Base-by-base conservation (phyloP, 1,140 invertebrate species). In the Pseudomyrmex sp. region DNA sequence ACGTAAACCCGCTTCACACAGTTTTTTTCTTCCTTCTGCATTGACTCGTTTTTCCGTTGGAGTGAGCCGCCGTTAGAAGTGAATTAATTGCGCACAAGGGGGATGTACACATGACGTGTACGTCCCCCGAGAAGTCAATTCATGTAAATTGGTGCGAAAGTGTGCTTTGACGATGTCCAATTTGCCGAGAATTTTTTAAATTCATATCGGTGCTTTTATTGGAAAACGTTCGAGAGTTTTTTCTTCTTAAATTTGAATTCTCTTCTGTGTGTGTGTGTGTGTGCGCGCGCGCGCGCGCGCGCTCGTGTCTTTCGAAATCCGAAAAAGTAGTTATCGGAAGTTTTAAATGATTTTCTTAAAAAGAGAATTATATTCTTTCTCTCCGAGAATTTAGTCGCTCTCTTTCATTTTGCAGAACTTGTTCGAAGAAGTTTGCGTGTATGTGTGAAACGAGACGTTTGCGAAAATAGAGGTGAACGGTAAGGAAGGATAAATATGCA, bases 61-160 rank as follows among this genome's bases (percentile, higher is more conserved):
- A 48, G 75, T 69, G 63, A 35, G 5, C 15, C 9, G 65, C 18
- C 18, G 65, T 58, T 12, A 20, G 58, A 58, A 70, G 54, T 79
- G 76, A 70, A 79, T 79, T 5, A 56, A 56, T 79, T 18, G 54
- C 18, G 7, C 23, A 69, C 13, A 46, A 48, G n/a, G 13, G 18
- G 15, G 35, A 58, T 79, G 75, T 56, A 23, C 18, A 44, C n/a
- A 23, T 7, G 35, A 35, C 35, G 35, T 35, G 12, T 26, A 50
- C 26, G 12, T 26, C 12, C n/a, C n/a, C n/a, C 52, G 15, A 9
- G 48, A 23, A 26, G n/a, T 52, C 12, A 48, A 65, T 18, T 66
- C 52, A 12, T 50, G 2, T 66, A 15, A 76, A 76, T 76, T 20
- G 23, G 61, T 66, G 46, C 65, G 3, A 46, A 7, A 54, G 12